Evolutionary conservation across 2,888 invertebrate genomes (phyloP).

Genomic region (Mayetiola destructor): DNA sequence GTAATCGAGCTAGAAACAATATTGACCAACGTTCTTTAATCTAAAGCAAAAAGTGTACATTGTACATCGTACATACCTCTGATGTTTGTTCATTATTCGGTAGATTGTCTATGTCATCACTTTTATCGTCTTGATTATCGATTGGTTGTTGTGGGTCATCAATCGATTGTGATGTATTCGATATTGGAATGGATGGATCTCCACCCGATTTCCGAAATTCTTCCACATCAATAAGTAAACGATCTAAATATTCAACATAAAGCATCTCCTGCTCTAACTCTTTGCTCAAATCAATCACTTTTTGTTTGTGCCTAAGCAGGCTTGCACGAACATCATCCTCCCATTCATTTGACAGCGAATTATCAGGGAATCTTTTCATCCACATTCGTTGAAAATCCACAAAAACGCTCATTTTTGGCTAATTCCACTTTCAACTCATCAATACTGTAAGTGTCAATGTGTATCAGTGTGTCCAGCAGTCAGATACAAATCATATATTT

Average conservation of each 20-base stretch:
- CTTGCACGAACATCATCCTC: slow-evolving; percentile 85
- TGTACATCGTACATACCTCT: neutral
- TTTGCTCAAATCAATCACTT: slow-evolving; percentile 64
- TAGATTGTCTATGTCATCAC: slow-evolving; percentile 2
- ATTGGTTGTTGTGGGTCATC: neutral
- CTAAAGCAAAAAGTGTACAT: too few species aligned
- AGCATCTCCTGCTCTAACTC: slow-evolving; percentile 82
- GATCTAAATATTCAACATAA: slow-evolving; percentile 78
- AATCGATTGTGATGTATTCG: slow-evolving; percentile 19
- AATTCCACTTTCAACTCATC: too few species aligned
- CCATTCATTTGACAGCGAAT: slow-evolving; percentile 81
- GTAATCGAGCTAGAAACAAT: too few species aligned
- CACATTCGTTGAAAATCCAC: slow-evolving; percentile 84
- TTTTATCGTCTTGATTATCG: neutral
- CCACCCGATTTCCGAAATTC: slow-evolving; percentile 49
- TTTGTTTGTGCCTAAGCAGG: slow-evolving; percentile 76
- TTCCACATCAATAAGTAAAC: slow-evolving; percentile 70
- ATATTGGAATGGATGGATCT: slow-evolving; percentile 27
- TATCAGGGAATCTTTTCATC: slow-evolving; percentile 81
- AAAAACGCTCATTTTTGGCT: slow-evolving; percentile 62
- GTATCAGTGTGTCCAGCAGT: too few species aligned
- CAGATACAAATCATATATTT: too few species aligned
- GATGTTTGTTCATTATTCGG: slow-evolving; percentile 2
- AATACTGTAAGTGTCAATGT: too few species aligned
- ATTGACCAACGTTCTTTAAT: too few species aligned